Percentiles rank a stretch among this genome's conserved stretches.
These are phyloP conservation scores for Ylistrum balloti DNA, from an alignment of 1,140 invertebrate genomes.

Conservation along the genomic window DNA sequence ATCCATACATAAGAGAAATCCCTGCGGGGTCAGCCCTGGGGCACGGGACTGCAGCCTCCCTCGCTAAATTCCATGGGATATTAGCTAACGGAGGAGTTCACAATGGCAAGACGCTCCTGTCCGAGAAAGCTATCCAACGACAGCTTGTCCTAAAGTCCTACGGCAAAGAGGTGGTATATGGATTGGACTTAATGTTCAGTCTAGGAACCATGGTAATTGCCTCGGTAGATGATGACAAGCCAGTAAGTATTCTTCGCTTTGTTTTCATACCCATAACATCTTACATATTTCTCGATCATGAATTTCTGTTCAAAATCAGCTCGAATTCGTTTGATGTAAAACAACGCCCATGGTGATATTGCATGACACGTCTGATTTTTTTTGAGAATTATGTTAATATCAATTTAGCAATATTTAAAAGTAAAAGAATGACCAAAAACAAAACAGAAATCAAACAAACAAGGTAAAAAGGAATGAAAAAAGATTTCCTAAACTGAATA, in stretches of 20 bases:
- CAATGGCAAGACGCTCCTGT: constrained; percentile 38
- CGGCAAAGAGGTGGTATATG: constrained; percentile 4
- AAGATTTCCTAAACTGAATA: too few relatives aligned
- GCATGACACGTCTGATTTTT: too few relatives aligned
- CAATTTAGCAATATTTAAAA: too few relatives aligned
- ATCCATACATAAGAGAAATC: constrained; percentile 19
- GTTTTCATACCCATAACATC: too few relatives aligned
- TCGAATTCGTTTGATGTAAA: too few relatives aligned
- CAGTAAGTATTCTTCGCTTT: background rate
- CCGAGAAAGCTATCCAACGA: constrained; percentile 42
- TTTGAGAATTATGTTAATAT: too few relatives aligned
- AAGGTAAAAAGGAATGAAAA: too few relatives aligned
- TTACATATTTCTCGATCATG: too few relatives aligned
- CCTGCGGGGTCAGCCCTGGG: constrained; percentile 36
- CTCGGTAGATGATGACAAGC: background rate
- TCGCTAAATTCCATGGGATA: constrained; percentile 53
- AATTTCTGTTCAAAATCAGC: too few relatives aligned
- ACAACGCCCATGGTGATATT: too few relatives aligned
- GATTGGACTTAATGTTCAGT: background rate
- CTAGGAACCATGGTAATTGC: background rate
- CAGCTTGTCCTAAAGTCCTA: background rate
- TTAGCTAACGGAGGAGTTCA: constrained; percentile 49
- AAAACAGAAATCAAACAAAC: too few relatives aligned
- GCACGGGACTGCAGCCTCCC: constrained; percentile 43
- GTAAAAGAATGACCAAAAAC: too few relatives aligned